Conservation (phyloP, 2,113 vertebrate species). For the Oriolus oriolus region DNA sequence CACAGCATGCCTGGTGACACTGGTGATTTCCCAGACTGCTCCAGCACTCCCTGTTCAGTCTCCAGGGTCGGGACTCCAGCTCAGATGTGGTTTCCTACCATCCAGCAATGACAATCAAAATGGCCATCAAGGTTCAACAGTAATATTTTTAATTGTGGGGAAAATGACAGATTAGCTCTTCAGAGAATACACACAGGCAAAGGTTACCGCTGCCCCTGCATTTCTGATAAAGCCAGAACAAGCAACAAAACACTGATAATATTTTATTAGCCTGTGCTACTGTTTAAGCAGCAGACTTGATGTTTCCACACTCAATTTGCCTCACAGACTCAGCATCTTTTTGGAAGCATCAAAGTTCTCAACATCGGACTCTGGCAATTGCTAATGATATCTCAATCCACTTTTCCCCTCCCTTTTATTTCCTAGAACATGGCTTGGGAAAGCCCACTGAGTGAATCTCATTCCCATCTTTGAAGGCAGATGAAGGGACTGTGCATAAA, state of each 20-base stretch:
- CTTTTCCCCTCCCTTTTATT: not conserved
- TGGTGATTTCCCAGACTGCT: not conserved
- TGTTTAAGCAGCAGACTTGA: too few relatives aligned
- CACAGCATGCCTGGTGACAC: too few relatives aligned
- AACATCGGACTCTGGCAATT: accelerated
- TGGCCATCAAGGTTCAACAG: not conserved
- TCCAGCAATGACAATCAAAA: not conserved
- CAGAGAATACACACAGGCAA: not conserved
- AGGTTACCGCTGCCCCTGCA: not conserved
- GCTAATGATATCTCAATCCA: not conserved
- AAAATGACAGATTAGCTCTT: not conserved
- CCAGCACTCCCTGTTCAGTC: not conserved
- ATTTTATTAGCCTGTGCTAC: too few relatives aligned
- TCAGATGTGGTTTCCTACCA: not conserved
- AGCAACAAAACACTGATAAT: not conserved
- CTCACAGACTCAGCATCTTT: not conserved
- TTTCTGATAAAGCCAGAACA: not conserved
- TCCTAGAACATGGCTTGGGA: not conserved
- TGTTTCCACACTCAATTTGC: not conserved
- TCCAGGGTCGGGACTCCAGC: not conserved
- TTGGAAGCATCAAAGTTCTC: not conserved
- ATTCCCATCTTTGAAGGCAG: not conserved
- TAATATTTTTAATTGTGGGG: not conserved
- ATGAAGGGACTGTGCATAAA: not conserved
- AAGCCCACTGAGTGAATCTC: not conserved